phyloP scores from a whole-genome alignment of 2,797 vertebrate species.

The Prionace glauca region DNA sequence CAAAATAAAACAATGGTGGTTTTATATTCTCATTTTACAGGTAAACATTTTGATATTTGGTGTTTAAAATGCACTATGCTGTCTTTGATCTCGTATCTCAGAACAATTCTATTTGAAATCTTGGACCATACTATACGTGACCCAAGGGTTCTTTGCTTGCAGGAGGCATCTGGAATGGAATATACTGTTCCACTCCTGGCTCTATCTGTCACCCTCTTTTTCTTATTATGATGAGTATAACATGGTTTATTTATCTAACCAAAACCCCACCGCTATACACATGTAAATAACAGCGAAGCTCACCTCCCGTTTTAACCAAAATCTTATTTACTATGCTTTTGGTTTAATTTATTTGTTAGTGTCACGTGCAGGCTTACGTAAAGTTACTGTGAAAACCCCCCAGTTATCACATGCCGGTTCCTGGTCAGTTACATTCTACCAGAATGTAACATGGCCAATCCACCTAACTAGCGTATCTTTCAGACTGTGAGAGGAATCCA shows the following conservation, averaged over 20 bases:
- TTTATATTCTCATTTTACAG: not conserved
- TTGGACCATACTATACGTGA: not conserved
- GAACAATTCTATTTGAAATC: not conserved
- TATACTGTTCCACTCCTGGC: not conserved
- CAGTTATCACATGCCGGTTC: no score
- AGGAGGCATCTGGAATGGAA: not conserved
- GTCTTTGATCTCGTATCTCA: not conserved
- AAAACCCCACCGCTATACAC: not conserved
- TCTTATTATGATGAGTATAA: not conserved
- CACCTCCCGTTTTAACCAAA: not conserved
- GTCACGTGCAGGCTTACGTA: no score
- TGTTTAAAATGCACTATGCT: not conserved
- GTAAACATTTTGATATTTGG: not conserved
- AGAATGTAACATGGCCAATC: no score
- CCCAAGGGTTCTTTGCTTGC: not conserved
- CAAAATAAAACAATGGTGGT: not conserved
- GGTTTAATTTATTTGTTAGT: not conserved
- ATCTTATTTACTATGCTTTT: not conserved
- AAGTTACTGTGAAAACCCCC: no score
- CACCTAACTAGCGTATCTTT: no score
- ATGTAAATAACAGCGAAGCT: not conserved
- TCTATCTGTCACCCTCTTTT: not conserved
- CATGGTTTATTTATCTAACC: not conserved
- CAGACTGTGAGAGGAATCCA: no score
- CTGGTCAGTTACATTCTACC: no score